Conservation (phyloP, 2,888 invertebrate species). For the Melipona beecheii region DNA sequence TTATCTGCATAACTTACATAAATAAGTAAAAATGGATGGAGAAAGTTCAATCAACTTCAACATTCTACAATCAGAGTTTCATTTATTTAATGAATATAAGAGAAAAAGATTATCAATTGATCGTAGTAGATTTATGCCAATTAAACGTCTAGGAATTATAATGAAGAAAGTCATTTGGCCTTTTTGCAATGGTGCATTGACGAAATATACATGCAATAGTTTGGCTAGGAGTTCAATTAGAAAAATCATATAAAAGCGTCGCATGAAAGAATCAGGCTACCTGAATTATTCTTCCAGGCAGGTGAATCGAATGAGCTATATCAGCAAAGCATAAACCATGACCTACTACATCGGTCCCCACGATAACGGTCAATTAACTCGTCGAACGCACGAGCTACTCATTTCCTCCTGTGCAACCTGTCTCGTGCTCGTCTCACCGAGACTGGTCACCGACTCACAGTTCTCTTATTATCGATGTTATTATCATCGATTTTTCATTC, state of each 20-base stretch:
- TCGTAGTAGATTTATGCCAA: no score
- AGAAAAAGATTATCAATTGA: no score
- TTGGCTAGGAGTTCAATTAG: background rate
- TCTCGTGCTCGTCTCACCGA: background rate
- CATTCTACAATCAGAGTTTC: no score
- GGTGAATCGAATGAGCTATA: background rate
- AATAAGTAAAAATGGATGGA: no score
- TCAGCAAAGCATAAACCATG: background rate
- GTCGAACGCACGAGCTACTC: background rate
- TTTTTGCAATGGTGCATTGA: no score
- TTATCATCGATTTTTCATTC: background rate
- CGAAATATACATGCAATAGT: background rate
- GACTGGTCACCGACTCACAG: background rate
- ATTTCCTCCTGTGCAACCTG: background rate
- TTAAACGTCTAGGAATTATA: no score
- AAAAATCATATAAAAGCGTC: background rate
- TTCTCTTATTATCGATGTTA: background rate
- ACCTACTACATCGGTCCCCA: background rate
- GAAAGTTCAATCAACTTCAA: no score
- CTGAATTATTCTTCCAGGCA: background rate
- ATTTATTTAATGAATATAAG: no score
- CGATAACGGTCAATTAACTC: background rate
- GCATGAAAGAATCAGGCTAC: background rate
- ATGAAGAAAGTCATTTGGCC: no score
- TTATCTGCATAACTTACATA: no score